phyloP scores from a whole-genome alignment of 2,888 invertebrate species.

The Chaitophorus viminalis region DNA sequence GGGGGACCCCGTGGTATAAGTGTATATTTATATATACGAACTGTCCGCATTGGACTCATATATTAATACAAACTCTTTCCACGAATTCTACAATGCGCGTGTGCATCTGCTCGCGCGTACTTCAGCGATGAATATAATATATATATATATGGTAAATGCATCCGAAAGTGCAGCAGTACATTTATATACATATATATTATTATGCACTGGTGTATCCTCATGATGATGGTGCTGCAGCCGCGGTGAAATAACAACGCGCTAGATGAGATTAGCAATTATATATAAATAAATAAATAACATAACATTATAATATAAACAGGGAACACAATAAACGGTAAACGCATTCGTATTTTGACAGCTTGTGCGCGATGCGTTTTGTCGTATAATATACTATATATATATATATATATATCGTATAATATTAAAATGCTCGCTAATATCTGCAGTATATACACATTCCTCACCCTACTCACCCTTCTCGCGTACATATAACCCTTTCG shows the following conservation, averaged over 20 bases:
- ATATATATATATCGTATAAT: too few species aligned
- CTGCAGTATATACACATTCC: too few species aligned
- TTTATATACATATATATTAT: too few species aligned
- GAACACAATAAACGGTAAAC: background rate
- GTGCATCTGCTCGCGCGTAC: background rate
- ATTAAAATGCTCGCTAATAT: too few species aligned
- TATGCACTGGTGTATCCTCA: too few species aligned
- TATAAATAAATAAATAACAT: background rate
- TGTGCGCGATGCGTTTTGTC: background rate
- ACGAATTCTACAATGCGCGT: background rate
- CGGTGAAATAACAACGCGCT: background rate
- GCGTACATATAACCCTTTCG: conserved; percentile 20
- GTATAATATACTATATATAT: too few species aligned
- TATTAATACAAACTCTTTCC: background rate
- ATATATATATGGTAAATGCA: background rate
- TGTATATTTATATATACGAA: too few species aligned
- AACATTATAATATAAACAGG: too few species aligned
- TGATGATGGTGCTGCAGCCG: background rate
- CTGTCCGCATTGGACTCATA: background rate
- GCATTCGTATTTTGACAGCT: conserved; percentile 54
- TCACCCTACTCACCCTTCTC: too few species aligned
- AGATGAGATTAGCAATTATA: conserved; percentile 16
- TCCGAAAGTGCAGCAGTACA: background rate
- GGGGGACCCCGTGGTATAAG: background rate
- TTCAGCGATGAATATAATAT: background rate